Percentiles rank a stretch among this genome's conserved stretches.
Evolutionary conservation across 2,113 vertebrate species (phyloP).

Genomic region (Phycodurus eques): DNA sequence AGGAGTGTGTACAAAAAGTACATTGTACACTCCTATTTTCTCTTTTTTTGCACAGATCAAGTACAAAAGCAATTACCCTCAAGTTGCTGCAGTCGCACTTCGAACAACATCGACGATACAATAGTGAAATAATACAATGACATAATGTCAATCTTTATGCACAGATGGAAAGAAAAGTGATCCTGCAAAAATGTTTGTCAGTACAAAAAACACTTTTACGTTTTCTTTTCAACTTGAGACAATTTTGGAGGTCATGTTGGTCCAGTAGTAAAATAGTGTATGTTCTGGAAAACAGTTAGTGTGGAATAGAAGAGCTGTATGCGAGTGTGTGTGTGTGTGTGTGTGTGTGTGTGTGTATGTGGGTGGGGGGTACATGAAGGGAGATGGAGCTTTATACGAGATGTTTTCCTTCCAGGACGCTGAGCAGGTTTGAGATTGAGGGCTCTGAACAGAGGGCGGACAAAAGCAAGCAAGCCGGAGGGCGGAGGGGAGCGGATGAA

Average conservation of each 20-base stretch:
- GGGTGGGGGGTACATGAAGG: constrained; percentile 38
- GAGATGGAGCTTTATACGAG: constrained; percentile 47
- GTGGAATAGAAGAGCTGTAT: neutral
- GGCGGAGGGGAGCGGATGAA: constrained; percentile 67
- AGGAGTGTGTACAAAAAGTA: no score
- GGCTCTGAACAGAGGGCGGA: constrained; percentile 60
- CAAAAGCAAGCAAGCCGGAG: constrained; percentile 57
- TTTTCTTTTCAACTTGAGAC: no score
- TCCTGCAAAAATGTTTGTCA: no score
- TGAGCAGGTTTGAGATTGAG: constrained; percentile 56
- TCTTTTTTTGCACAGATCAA: no score
- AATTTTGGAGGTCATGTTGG: neutral
- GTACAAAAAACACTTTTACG: no score
- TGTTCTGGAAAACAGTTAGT: neutral
- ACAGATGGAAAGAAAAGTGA: no score
- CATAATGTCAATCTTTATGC: no score
- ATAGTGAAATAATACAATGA: no score
- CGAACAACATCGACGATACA: no score
- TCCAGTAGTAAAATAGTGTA: neutral
- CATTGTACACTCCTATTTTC: no score
- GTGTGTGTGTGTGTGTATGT: constrained; percentile 20
- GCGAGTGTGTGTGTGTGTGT: constrained; percentile 20
- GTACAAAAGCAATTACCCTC: no score
- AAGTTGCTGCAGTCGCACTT: no score
- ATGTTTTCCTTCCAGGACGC: constrained; percentile 62